These are phyloP conservation scores for Paralichthys olivaceus DNA, from an alignment of 2,113 vertebrate species.

Conservation along the genomic window DNA sequence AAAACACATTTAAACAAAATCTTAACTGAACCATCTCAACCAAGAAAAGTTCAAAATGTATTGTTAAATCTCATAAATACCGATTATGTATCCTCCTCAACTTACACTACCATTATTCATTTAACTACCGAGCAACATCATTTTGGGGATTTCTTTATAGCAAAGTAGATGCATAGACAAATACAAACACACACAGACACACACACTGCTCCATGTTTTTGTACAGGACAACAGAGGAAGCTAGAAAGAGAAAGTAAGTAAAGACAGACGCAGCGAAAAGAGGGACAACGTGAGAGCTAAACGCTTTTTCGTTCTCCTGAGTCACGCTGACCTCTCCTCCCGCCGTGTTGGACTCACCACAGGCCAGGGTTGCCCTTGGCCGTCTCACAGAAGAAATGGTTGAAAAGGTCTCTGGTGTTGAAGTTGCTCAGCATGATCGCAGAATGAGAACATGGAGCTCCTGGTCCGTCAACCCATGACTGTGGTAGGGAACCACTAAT, in stretches of 20 bases:
- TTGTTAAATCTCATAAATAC: background rate
- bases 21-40: background rate
- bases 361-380: constrained; percentile 83
- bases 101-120: background rate
- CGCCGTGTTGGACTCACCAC: constrained; percentile 76
- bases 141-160: background rate
- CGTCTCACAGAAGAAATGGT: constrained; percentile 84
- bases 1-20: background rate
- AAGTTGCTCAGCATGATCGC: constrained; percentile 84
- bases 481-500: constrained; percentile 79
- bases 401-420: constrained; percentile 84
- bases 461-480: constrained; percentile 75
- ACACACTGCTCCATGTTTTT: background rate
- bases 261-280: background rate
- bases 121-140: background rate
- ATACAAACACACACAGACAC: background rate
- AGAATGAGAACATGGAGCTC: constrained; percentile 71
- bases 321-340: constrained; percentile 11
- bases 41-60: background rate
- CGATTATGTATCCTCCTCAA: background rate
- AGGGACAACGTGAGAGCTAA: background rate
- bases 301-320: background rate
- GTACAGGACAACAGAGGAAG: background rate
- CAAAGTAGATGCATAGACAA: background rate
- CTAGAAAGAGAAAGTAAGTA: background rate